These are phyloP conservation scores for Scortum barcoo DNA, from an alignment of 2,113 vertebrate species.

Conservation along the genomic window DNA sequence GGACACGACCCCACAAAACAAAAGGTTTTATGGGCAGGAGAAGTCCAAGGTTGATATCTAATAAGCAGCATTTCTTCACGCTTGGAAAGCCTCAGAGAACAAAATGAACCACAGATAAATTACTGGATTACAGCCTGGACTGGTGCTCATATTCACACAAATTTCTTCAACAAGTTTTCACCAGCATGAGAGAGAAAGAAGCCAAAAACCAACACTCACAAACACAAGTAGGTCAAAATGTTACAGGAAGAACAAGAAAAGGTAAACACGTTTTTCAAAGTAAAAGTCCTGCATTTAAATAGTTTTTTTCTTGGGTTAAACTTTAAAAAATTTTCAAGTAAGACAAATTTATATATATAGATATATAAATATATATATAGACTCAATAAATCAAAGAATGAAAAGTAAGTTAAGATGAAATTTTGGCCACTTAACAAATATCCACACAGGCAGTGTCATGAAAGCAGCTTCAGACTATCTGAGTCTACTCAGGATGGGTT, in stretches of 20 bases:
- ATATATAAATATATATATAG: too few species aligned
- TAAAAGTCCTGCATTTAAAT: background rate
- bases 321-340: background rate
- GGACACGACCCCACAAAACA: constrained; percentile 1
- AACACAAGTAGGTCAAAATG: background rate
- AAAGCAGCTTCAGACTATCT: too few species aligned
- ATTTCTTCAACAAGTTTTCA: background rate
- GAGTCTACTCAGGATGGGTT: too few species aligned
- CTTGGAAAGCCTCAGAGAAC: constrained; percentile 25
- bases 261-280: background rate
- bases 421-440: too few species aligned
- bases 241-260: background rate
- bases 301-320: background rate
- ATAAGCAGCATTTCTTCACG: constrained; percentile 19
- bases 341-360: background rate
- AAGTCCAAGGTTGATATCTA: constrained; percentile 10
- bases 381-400: too few species aligned
- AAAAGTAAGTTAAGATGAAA: too few species aligned
- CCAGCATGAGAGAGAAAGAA: background rate
- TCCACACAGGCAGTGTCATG: too few species aligned
- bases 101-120: background rate
- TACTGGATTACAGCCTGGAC: background rate
- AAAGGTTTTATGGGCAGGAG: constrained; percentile 26
- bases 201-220: background rate
- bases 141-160: background rate